phyloP scores from a whole-genome alignment of 2,797 vertebrate species.

The Pipistrellus pygmaeus region DNA sequence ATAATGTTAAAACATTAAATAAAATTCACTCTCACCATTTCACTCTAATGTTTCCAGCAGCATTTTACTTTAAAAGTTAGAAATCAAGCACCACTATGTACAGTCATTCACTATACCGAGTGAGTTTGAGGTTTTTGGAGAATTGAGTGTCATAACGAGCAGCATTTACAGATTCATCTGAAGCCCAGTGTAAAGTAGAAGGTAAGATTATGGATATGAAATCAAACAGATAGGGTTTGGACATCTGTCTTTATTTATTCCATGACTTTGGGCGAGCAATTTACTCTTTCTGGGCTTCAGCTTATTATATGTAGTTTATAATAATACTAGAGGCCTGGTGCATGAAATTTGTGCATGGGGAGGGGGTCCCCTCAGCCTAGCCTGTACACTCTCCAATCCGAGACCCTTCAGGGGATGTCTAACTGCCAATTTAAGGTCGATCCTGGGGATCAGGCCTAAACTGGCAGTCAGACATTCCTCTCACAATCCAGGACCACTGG shows the following conservation, averaged over 20 bases:
- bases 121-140: neutral
- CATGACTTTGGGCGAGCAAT: neutral
- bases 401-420: too few species aligned
- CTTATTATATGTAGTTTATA: neutral
- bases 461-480: too few species aligned
- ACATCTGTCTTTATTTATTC: neutral
- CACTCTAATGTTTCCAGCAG: neutral
- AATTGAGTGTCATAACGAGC: neutral
- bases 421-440: too few species aligned
- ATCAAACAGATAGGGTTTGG: neutral
- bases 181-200: neutral
- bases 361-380: too few species aligned
- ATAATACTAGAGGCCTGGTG: neutral
- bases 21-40: neutral
- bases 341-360: too few species aligned
- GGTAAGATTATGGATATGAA: neutral
- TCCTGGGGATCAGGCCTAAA: too few species aligned
- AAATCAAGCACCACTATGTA: neutral
- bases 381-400: too few species aligned
- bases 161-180: neutral
- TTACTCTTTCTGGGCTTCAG: neutral
- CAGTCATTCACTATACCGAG: fast-evolving
- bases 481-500: too few species aligned
- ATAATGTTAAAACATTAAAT: neutral
- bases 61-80: neutral